Conservation (phyloP, 2,797 vertebrate species). For the Carduelis carduelis region DNA sequence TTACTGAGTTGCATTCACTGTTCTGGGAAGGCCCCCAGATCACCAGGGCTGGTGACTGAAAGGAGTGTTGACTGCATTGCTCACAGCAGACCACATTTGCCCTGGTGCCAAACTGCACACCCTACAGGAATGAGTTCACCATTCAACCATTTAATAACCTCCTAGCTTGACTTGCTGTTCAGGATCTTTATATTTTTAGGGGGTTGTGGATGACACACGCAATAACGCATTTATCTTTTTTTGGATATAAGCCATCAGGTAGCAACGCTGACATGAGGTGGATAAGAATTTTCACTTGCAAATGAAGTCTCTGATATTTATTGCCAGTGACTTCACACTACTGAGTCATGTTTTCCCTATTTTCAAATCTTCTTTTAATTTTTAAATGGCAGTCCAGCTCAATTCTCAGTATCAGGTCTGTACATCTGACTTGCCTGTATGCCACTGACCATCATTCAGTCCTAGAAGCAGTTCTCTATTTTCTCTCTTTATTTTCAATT, state of each 20-base stretch:
- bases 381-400: not conserved
- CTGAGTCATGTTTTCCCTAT: not conserved
- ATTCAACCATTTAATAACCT: not conserved
- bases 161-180: not conserved
- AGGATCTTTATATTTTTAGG: not conserved
- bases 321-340: not conserved
- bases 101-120: not conserved
- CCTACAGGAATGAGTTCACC: not conserved
- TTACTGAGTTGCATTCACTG: not conserved
- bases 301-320: not conserved
- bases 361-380: not conserved
- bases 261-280: not conserved
- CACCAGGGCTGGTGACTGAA: not conserved
- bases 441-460: not conserved
- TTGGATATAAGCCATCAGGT: not conserved
- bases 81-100: not conserved
- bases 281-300: not conserved
- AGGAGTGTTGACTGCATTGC: not conserved
- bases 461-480: not conserved
- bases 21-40: not conserved
- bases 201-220: not conserved
- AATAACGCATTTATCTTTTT: not conserved
- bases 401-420: not conserved
- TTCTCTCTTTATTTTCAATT: not conserved
- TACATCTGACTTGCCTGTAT: not conserved